A percentile compares a stretch with the other conserved stretches of the same genome.
These are phyloP conservation scores for Euwallacea fornicatus DNA, from an alignment of 1,140 invertebrate genomes.

Conservation along the genomic window DNA sequence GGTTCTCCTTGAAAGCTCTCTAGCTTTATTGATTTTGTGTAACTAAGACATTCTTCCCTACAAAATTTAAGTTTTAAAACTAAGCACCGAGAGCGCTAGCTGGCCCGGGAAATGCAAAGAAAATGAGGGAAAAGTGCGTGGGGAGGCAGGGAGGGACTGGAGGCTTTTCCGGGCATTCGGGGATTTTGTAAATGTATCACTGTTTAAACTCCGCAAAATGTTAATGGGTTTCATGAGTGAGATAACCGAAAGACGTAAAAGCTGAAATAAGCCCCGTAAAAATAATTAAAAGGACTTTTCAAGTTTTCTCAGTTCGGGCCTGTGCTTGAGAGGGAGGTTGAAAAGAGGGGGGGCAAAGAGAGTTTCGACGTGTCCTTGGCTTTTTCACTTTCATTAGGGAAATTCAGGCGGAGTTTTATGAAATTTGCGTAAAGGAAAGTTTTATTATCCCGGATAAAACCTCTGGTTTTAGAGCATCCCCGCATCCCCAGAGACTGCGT, in stretches of 20 bases:
- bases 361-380: constrained; percentile 38
- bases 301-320: not conserved
- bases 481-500: not conserved
- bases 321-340: constrained; percentile 12
- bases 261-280: not conserved
- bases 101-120: constrained; percentile 52
- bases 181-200: too few species aligned
- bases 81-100: constrained; percentile 49
- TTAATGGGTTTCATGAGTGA: too few species aligned
- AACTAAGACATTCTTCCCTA: constrained; percentile 56
- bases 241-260: too few species aligned
- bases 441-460: constrained; percentile 35
- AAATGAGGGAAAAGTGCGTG: constrained; percentile 45
- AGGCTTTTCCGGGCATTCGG: not conserved
- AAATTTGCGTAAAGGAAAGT: constrained; percentile 40
- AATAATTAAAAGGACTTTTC: not conserved
- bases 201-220: too few species aligned
- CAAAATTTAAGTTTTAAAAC: constrained; percentile 56
- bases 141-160: constrained; percentile 12
- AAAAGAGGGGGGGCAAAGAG: constrained; percentile 21
- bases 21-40: constrained; percentile 54
- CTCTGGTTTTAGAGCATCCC: constrained; percentile 23
- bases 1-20: constrained; percentile 43
- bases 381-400: constrained; percentile 52
- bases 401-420: constrained; percentile 39